Evolutionary conservation across 2,888 invertebrate species (phyloP).

Genomic region (Dysmachus trigonus): DNA sequence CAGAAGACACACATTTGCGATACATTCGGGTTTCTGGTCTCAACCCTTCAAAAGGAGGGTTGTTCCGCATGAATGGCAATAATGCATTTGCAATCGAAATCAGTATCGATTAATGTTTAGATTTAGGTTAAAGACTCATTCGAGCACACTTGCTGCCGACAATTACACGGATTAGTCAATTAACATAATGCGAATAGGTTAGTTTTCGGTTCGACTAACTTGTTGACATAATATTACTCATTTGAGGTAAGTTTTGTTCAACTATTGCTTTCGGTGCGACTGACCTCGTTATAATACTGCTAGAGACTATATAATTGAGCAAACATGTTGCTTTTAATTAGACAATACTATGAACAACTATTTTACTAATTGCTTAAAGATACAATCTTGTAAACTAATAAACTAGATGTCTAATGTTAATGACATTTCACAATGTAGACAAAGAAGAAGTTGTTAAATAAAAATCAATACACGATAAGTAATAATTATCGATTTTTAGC

Average conservation of each 20-base stretch:
- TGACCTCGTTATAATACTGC: not conserved
- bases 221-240: not conserved
- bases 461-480: not conserved
- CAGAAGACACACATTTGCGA: not conserved
- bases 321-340: not conserved
- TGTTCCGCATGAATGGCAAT: not conserved
- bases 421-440: not conserved
- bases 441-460: not conserved
- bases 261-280: not conserved
- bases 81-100: not conserved
- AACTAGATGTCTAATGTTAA: not conserved
- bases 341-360: not conserved
- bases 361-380: not conserved
- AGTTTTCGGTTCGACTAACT: not conserved
- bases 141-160: not conserved
- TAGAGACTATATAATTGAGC: not conserved
- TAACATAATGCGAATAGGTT: not conserved
- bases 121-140: not conserved
- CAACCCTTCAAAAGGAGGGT: not conserved
- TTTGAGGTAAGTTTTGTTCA: not conserved
- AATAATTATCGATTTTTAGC: not conserved
- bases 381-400: not conserved
- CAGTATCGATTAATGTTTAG: not conserved
- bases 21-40: not conserved
- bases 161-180: not conserved